Evolutionary conservation across 92 coral and sea anemone genomes (phyloP).

Genomic region (Epizoanthus scotinus): DNA sequence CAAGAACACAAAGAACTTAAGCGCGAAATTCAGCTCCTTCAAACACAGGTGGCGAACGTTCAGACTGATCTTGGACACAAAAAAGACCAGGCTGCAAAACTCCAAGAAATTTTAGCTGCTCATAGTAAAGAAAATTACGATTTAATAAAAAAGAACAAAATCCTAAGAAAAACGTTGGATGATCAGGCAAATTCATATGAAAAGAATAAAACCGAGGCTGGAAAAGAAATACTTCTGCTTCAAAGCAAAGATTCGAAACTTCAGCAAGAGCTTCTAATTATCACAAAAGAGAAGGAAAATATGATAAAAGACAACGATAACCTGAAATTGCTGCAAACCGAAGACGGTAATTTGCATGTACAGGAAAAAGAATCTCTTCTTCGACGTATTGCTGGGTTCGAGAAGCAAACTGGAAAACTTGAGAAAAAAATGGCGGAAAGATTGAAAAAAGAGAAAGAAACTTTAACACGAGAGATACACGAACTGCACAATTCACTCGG

Average conservation of each 20-base stretch:
- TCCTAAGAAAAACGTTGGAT: constrained; percentile 6
- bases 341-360: background rate
- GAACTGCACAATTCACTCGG: constrained; percentile 54
- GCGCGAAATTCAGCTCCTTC: constrained; percentile 53
- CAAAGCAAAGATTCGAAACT: background rate
- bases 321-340: background rate
- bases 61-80: constrained; percentile 2
- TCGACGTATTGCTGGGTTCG: constrained; percentile 22
- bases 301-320: constrained; percentile 27
- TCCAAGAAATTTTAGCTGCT: no score
- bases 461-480: constrained; percentile 55
- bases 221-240: background rate
- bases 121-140: no score
- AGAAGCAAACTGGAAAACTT: constrained; percentile 6
- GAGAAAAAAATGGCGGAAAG: constrained; percentile 34
- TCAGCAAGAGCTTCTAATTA: constrained; percentile 29
- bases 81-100: no score
- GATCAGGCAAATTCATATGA: background rate
- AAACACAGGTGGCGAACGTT: background rate
- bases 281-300: constrained; percentile 41
- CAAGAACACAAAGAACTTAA: constrained; percentile 51
- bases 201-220: background rate
- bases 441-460: constrained; percentile 39
- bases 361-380: constrained; percentile 26
- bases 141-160: background rate